phyloP scores from a whole-genome alignment of 2,888 invertebrate species.

The Dasysyrphus albostriatus region DNA sequence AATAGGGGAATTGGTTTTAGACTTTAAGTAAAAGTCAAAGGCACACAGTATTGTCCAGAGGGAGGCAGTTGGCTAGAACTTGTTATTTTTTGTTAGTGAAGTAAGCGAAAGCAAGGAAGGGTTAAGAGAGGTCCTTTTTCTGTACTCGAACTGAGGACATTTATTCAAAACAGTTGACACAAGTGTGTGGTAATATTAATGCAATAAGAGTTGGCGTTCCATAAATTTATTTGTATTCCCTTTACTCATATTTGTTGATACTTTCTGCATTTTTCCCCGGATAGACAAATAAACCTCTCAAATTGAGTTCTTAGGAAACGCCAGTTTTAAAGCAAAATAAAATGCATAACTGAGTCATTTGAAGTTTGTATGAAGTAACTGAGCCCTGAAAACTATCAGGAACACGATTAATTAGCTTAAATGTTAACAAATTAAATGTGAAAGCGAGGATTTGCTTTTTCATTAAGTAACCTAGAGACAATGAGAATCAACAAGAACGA shows the following conservation, averaged over 20 bases:
- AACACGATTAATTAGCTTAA: background rate
- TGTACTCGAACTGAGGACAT: background rate
- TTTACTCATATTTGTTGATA: background rate
- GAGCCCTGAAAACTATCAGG: background rate
- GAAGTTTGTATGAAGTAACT: background rate
- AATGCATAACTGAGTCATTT: background rate
- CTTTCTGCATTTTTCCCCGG: background rate
- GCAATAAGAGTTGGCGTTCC: constrained; percentile 4
- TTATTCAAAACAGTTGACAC: background rate
- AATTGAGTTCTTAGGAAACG: background rate
- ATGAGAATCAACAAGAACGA: background rate
- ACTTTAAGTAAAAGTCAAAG: constrained; percentile 14
- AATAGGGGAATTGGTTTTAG: constrained; percentile 20
- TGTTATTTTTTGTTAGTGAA: background rate
- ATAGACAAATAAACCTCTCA: background rate
- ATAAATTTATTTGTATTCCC: background rate
- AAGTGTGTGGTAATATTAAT: constrained; percentile 12
- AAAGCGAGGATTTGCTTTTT: background rate
- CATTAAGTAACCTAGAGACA: background rate
- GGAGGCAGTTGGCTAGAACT: background rate
- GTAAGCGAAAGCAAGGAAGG: background rate
- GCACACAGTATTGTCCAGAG: constrained; percentile 13
- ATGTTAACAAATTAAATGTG: background rate
- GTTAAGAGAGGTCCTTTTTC: background rate
- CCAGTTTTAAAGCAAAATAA: background rate